Conservation (phyloP, 2,113 vertebrate species). For the Aspiorhynchus laticeps region DNA sequence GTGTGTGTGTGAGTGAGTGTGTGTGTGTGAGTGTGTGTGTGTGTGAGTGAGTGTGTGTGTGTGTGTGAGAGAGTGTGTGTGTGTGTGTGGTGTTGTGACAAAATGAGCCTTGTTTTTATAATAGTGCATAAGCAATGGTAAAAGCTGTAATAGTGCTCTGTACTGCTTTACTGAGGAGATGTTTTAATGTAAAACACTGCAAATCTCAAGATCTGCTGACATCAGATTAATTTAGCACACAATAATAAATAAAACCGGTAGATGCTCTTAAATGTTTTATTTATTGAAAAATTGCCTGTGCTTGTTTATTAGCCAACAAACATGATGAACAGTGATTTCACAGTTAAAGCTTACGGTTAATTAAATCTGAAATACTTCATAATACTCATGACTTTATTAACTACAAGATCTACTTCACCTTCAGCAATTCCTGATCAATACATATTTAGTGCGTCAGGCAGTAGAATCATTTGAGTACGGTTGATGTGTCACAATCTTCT, state of each 20-base stretch:
- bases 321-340: not conserved
- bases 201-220: not conserved
- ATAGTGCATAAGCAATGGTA: too few species aligned
- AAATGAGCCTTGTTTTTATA: too few species aligned
- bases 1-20: too few species aligned
- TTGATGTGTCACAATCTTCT: not conserved
- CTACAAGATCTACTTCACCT: not conserved
- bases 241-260: not conserved
- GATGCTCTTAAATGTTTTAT: not conserved
- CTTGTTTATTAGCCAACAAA: not conserved
- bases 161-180: too few species aligned
- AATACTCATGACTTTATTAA: not conserved
- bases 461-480: not conserved
- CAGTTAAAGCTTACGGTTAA: too few species aligned
- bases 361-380: not conserved
- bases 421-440: not conserved
- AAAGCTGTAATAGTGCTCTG: too few species aligned
- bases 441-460: not conserved
- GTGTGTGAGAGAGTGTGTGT: too few species aligned
- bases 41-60: too few species aligned
- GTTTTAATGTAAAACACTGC: not conserved
- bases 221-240: not conserved
- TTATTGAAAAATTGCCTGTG: not conserved
- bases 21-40: too few species aligned
- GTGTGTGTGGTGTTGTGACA: too few species aligned